Conservation (phyloP, 2,113 vertebrate genomes). For the Onychorhynchus coronatus region DNA sequence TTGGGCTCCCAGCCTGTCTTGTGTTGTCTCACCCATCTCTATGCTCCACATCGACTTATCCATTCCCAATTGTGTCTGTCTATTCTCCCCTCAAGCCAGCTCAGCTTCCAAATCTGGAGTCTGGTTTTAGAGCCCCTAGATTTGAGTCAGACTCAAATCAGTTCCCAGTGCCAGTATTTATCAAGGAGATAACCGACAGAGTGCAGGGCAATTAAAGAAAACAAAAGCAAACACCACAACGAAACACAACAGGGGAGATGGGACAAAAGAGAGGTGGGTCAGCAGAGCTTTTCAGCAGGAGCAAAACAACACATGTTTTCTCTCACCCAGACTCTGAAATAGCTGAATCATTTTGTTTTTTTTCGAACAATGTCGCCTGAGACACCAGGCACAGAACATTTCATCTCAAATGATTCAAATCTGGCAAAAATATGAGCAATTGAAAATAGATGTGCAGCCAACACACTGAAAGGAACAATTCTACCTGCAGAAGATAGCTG, state of each 20-base stretch:
- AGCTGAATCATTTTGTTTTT: constrained; percentile 37
- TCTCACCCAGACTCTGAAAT: neutral
- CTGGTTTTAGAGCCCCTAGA: neutral
- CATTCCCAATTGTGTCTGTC: neutral
- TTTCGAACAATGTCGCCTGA: neutral
- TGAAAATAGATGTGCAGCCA: neutral
- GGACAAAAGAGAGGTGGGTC: neutral
- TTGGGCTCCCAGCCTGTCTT: neutral
- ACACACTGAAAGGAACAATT: neutral
- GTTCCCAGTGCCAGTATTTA: neutral
- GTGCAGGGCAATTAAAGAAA: neutral
- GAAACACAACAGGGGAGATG: neutral
- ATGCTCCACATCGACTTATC: neutral
- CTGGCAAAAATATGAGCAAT: neutral
- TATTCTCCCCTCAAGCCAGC: neutral
- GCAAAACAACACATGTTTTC: constrained; percentile 55
- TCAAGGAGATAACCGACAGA: neutral
- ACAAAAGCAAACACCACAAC: neutral
- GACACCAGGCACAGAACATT: neutral
- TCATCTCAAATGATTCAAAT: neutral
- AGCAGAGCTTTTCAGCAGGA: neutral
- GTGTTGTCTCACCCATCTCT: neutral
- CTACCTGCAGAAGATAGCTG: neutral
- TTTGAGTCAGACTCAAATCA: neutral
- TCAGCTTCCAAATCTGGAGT: neutral